A percentile compares a stretch with the other conserved stretches of the same genome.
phyloP scores from a whole-genome alignment of 2,113 vertebrate species.

The Notiomystis cincta region DNA sequence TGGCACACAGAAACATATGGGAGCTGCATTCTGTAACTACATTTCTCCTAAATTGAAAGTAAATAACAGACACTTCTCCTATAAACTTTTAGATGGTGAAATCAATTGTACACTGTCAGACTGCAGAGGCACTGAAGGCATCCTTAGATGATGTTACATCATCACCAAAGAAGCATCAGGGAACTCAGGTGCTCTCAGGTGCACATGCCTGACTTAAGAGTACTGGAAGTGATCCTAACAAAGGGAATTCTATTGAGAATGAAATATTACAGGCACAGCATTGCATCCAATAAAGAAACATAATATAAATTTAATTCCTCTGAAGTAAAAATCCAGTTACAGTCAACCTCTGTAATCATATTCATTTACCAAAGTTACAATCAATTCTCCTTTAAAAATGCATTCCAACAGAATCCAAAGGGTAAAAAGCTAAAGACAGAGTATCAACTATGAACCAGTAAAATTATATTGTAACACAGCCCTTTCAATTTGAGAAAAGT shows the following conservation, averaged over 20 bases:
- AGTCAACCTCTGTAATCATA: neutral
- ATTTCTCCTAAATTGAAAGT: conserved; percentile 11
- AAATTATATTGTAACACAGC: neutral
- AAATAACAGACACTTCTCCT: conserved; percentile 18
- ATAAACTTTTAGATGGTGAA: conserved; percentile 35
- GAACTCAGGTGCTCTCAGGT: neutral
- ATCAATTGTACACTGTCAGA: neutral
- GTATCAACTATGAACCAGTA: neutral
- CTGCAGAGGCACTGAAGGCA: neutral
- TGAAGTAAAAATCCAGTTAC: conserved; percentile 27
- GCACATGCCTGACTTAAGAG: neutral
- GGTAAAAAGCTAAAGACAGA: neutral
- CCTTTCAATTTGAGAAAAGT: conserved; percentile 8
- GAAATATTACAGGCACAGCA: neutral
- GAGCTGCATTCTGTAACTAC: conserved; percentile 24
- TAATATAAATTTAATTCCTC: conserved; percentile 8
- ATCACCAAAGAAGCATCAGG: neutral
- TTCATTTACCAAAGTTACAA: conserved; percentile 31
- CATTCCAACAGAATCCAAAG: neutral
- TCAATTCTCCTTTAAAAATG: conserved; percentile 22
- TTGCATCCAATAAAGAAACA: neutral
- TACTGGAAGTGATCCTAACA: neutral
- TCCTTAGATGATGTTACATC: neutral
- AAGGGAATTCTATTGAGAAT: neutral
- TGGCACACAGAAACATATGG: conserved; percentile 1